Percentiles rank a stretch among this genome's conserved stretches.
These are phyloP conservation scores for Orussus abietinus DNA, from an alignment of 1,140 invertebrate species.

Conservation along the genomic window DNA sequence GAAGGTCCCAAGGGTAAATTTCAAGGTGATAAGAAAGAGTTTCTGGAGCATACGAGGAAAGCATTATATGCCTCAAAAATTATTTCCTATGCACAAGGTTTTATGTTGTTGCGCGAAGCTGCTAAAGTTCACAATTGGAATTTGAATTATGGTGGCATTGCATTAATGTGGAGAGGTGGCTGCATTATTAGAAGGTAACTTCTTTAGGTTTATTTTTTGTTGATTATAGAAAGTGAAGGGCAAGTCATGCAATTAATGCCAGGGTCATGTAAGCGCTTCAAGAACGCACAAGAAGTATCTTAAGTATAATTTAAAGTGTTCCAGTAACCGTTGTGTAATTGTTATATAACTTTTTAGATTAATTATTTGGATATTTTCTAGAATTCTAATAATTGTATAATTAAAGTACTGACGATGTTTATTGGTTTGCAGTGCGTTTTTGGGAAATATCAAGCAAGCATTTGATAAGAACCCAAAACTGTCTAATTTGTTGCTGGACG, in stretches of 20 bases:
- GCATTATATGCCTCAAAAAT: slow-evolving; percentile 98
- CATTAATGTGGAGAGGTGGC: slow-evolving; percentile 99
- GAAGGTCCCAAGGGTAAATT: slow-evolving; percentile 63
- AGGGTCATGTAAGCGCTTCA: no score
- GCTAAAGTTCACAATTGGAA: slow-evolving; percentile 90
- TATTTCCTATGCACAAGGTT: slow-evolving; percentile 98
- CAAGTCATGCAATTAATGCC: no score
- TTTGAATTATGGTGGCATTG: slow-evolving; percentile 96
- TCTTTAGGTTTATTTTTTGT: no score
- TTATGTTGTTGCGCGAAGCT: slow-evolving; percentile 95
- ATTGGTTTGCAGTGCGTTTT: slow-evolving; percentile 69
- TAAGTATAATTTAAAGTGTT: no score
- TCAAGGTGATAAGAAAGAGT: slow-evolving; percentile 72
- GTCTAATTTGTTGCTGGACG: slow-evolving; percentile 87
- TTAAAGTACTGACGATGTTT: no score
- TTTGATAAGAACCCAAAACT: slow-evolving; percentile 90
- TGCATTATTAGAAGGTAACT: slow-evolving; percentile 92
- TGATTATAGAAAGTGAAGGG: no score
- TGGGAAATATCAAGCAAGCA: slow-evolving; percentile 95
- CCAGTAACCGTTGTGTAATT: no score
- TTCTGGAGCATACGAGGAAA: slow-evolving; percentile 71
- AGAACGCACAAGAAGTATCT: no score
- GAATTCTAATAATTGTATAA: background rate
- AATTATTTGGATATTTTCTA: slow-evolving; percentile 5
- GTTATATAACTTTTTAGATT: no score